These are phyloP conservation scores for Zaprionus camerounensis DNA, from an alignment of 1,140 invertebrate species.

Conservation along the genomic window DNA sequence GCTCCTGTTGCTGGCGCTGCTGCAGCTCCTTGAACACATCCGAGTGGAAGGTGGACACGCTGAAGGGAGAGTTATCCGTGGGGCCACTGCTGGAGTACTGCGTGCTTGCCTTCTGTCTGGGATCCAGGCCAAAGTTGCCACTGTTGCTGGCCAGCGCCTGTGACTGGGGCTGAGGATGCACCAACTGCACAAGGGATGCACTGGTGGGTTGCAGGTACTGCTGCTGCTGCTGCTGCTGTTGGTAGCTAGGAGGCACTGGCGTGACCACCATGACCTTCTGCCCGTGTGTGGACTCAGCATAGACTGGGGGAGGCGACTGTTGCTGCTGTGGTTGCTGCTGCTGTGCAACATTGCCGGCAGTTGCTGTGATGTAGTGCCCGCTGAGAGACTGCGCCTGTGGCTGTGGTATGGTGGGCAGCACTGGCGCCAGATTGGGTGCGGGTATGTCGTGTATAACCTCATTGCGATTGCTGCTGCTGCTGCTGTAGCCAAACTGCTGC, in stretches of 20 bases:
- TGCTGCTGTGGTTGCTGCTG: slow-evolving; percentile 8
- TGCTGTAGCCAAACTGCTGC: slow-evolving; percentile 57
- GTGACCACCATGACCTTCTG: slow-evolving; percentile 83
- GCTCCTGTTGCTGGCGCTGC: slow-evolving; percentile 62
- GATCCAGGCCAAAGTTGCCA: slow-evolving; percentile 70
- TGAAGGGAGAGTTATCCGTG: slow-evolving; percentile 65
- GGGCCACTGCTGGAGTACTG: slow-evolving; percentile 38
- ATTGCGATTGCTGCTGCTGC: slow-evolving; percentile 63
- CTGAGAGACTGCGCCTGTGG: slow-evolving; percentile 29
- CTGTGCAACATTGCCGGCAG: not conserved
- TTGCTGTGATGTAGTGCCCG: slow-evolving; percentile 53
- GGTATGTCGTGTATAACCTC: slow-evolving; percentile 83
- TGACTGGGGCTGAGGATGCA: slow-evolving; percentile 52
- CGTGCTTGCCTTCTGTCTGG: slow-evolving; percentile 44
- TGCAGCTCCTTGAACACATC: slow-evolving; percentile 82
- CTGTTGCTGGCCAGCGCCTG: slow-evolving; percentile 40
- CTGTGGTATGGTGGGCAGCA: slow-evolving; percentile 20
- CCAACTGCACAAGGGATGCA: slow-evolving; percentile 64
- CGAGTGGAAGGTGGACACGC: slow-evolving; percentile 77
- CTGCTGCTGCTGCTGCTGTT: slow-evolving; percentile 63
- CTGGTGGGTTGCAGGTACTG: slow-evolving; percentile 71
- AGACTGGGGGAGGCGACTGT: slow-evolving; percentile 57
- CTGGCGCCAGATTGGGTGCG: slow-evolving; percentile 73
- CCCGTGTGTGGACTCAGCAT: slow-evolving; percentile 74
- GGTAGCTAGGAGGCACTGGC: slow-evolving; percentile 64